Base-by-base conservation (phyloP, 2,113 vertebrate genomes). In the Todiramphus saurophagus region DNA sequence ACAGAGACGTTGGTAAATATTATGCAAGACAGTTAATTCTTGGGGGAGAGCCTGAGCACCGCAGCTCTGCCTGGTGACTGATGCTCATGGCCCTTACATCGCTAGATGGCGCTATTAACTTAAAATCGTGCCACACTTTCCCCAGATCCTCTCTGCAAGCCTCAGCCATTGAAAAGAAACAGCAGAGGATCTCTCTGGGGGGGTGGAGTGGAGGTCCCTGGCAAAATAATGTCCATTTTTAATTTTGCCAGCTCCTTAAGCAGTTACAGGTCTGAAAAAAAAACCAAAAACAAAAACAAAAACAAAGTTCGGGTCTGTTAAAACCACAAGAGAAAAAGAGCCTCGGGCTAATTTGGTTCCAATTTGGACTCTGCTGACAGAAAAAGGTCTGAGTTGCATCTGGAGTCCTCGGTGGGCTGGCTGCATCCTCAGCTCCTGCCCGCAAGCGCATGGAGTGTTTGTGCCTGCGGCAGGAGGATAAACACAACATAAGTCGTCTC, bases 91-190 rank as follows among this genome's bases (percentile, higher is more conserved):
- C 33, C 43, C 5, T 46, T 27, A 0, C 7, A 74, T 39, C 97
- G 85, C 89, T 96, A 97, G 97, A 87, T 96, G 97, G 95, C 78
- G 88, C 85, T 95, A 35, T 93, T 80, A 95, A 90, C 89, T 87
- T 66, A 93, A 83, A 90, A 78, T 83, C 51, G 23, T 1, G 13
- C 6, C 43, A 9, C 8, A 2, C 5, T 21, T 46, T 31, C 12
- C 28, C 13, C 3, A 7, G 2, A 62, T 13, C 35, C 8, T 44
- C 13, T 13, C 31, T 67, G 24, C n/a, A 60, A 82, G 10, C 5
- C 33, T 75, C 60, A 31, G 43, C 6, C 30, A 3, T 0, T 16
- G 41, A 31, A n/a, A 83, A 84, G 13, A 59, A 82, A 37, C 0
- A 63, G 28, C n/a, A 30, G 11, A 37, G 8, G 1, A 5, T 37